Conservation (phyloP, 2,888 invertebrate genomes). For the Ischnus inquisitorius region DNA sequence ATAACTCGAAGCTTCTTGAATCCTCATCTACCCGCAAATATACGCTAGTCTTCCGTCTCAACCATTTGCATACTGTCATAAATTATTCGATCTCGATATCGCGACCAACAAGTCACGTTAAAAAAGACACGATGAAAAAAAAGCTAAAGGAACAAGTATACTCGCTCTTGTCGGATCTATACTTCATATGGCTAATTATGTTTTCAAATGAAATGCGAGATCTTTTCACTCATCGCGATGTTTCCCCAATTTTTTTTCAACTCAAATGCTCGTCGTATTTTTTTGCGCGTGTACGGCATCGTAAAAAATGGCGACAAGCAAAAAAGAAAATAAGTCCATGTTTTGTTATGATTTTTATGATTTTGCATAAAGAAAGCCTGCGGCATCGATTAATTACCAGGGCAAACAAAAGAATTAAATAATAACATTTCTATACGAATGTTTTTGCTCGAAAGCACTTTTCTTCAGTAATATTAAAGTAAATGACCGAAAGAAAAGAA, state of each 20-base stretch:
- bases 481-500: too few species aligned
- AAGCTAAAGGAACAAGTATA: not conserved
- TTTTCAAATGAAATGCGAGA: not conserved
- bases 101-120: not conserved
- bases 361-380: too few species aligned
- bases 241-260: not conserved
- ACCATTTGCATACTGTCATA: conserved; percentile 2
- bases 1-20: not conserved
- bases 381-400: not conserved
- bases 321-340: too few species aligned
- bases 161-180: not conserved
- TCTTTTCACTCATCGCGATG: not conserved
- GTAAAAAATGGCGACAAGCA: too few species aligned
- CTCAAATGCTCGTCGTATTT: too few species aligned
- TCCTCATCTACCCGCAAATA: not conserved
- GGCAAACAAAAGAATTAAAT: not conserved
- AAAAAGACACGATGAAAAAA: not conserved
- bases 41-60: not conserved
- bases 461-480: too few species aligned
- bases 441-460: too few species aligned
- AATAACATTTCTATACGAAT: not conserved
- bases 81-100: not conserved
- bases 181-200: not conserved
- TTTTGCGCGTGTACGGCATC: too few species aligned
- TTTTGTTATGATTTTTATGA: too few species aligned